These are phyloP conservation scores for Spheniscus mendiculus DNA, from an alignment of 2,113 vertebrate species.

Conservation along the genomic window DNA sequence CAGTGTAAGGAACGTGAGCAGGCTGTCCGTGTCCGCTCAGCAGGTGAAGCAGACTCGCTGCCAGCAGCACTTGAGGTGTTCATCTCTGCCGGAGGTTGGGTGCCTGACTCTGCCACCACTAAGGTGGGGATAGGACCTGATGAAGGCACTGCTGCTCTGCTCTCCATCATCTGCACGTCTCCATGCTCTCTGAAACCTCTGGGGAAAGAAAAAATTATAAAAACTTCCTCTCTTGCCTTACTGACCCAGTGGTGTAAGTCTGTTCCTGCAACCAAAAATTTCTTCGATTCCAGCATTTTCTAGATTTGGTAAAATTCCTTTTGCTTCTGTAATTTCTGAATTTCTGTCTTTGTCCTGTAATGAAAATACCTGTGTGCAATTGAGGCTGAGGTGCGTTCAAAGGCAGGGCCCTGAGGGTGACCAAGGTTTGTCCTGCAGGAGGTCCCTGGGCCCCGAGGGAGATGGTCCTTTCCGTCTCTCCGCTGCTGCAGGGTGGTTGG, in stretches of 20 bases:
- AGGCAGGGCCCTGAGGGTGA: background rate
- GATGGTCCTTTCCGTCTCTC: background rate
- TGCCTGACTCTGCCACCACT: accelerated
- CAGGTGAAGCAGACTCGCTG: accelerated
- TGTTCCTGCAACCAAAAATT: background rate
- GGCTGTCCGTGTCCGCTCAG: background rate
- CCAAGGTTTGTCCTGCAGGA: background rate
- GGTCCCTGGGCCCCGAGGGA: background rate
- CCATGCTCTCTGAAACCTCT: background rate
- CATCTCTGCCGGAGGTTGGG: background rate
- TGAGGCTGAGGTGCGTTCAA: background rate
- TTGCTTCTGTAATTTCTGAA: background rate
- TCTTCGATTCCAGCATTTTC: background rate
- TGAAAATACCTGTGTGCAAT: no score
- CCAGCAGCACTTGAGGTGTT: background rate
- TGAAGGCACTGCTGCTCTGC: background rate
- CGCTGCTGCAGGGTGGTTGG: background rate
- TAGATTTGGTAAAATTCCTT: background rate
- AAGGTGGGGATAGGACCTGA: background rate
- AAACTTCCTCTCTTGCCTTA: background rate
- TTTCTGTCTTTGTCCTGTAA: background rate
- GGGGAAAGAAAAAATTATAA: background rate
- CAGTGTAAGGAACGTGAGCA: background rate
- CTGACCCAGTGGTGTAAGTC: background rate
- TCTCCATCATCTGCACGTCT: accelerated